Percentiles rank a stretch among this genome's conserved stretches.
phyloP scores from a whole-genome alignment of 2,888 invertebrate genomes.

The Drosophila austrosaltans region DNA sequence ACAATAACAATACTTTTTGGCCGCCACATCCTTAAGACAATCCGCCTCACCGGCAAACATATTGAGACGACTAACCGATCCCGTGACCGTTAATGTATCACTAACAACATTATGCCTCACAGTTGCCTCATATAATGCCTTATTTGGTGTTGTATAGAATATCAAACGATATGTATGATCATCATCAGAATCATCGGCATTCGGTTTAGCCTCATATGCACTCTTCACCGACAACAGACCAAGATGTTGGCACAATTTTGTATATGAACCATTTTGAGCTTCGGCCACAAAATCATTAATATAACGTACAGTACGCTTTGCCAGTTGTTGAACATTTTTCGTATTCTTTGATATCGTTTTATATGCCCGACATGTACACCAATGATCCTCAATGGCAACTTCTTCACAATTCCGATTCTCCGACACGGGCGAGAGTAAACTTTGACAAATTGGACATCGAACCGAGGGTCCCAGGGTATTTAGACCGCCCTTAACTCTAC shows the following conservation, averaged over 20 bases:
- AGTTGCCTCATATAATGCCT: conserved; percentile 89
- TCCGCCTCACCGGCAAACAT: conserved; percentile 84
- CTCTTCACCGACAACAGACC: conserved; percentile 85
- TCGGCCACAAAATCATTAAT: conserved; percentile 78
- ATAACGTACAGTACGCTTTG: conserved; percentile 80
- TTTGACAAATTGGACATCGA: conserved; percentile 87
- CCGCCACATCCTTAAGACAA: conserved; percentile 84
- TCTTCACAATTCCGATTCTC: conserved; percentile 88
- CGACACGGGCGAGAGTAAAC: conserved; percentile 86
- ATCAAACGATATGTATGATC: conserved; percentile 87
- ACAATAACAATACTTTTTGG: conserved; percentile 87
- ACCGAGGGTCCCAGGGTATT: conserved; percentile 58
- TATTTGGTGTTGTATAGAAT: conserved; percentile 88
- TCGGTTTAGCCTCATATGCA: conserved; percentile 83
- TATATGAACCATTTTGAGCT: conserved; percentile 77
- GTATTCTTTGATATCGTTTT: conserved; percentile 82
- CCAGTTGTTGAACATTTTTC: conserved; percentile 85
- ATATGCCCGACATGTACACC: conserved; percentile 90
- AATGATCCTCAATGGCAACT: conserved; percentile 88
- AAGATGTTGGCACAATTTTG: conserved; percentile 85
- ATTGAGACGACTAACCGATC: conserved; percentile 87
- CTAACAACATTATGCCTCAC: conserved; percentile 83
- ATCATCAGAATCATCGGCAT: conserved; percentile 30
- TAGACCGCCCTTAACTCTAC: conserved; percentile 76
- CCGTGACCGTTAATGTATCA: conserved; percentile 84